A percentile compares a stretch with the other conserved stretches of the same genome.
Conservation (phyloP, 2,888 invertebrate species). For the Xanthostigma xanthostigma region DNA sequence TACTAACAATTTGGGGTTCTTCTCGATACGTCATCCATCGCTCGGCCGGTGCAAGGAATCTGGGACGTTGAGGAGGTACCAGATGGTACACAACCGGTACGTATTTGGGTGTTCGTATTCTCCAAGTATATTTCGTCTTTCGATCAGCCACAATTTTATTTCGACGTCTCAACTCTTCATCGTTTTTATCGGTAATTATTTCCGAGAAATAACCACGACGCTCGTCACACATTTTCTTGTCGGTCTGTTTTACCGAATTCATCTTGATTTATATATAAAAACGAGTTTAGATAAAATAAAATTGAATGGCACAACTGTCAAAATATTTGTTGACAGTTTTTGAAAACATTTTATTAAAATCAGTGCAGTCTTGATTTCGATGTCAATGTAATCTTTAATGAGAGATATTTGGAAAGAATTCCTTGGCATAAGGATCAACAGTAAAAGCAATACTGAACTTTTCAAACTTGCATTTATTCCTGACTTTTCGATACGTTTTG, state of each 20-base stretch:
- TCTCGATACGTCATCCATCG: conserved; percentile 48
- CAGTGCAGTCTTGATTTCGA: no score
- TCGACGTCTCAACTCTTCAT: conserved; percentile 27
- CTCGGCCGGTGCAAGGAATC: conserved; percentile 41
- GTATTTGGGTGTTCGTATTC: conserved; percentile 41
- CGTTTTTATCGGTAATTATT: conserved; percentile 34
- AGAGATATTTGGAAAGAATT: no score
- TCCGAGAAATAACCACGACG: conserved; percentile 48
- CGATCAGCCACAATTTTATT: conserved; percentile 24
- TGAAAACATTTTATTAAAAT: no score
- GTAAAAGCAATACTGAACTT: no score
- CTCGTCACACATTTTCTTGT: conserved; percentile 6
- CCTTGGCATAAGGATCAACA: no score
- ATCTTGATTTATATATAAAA: no score
- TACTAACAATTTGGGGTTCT: conserved; percentile 43
- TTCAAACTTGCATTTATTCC: no score
- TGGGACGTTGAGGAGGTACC: conserved; percentile 30
- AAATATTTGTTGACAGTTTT: no score
- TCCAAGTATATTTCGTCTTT: conserved; percentile 26
- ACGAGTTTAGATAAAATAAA: no score
- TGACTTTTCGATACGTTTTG: no score
- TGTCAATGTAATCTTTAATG: no score
- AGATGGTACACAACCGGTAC: conserved; percentile 36
- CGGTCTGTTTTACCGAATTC: neutral
- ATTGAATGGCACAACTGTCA: no score